These are phyloP conservation scores for Syngnathus acus DNA, from an alignment of 2,797 vertebrate genomes.

Conservation along the genomic window DNA sequence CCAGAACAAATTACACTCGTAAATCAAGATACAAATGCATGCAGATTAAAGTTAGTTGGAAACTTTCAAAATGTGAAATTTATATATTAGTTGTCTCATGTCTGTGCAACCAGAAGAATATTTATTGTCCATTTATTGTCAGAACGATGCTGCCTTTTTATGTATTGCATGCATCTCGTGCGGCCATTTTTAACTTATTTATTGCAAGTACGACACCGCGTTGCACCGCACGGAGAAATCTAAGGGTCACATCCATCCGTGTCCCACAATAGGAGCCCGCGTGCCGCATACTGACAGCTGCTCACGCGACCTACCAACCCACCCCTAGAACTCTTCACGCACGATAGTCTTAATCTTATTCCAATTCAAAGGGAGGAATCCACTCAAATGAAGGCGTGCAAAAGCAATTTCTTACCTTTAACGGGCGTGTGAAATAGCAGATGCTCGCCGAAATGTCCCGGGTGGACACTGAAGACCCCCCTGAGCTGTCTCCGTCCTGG, in stretches of 20 bases:
- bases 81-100: too few species aligned
- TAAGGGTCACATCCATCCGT: background rate
- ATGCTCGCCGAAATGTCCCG: constrained; percentile 46
- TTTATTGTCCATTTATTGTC: constrained; percentile 24
- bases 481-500: constrained; percentile 57
- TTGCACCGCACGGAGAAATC: background rate
- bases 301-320: background rate
- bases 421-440: constrained; percentile 28
- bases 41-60: background rate
- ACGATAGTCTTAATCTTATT: background rate
- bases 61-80: background rate
- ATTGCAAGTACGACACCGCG: constrained; percentile 21
- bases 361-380: background rate
- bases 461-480: constrained; percentile 52
- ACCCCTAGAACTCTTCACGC: background rate
- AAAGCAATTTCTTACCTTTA: constrained; percentile 46
- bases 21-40: background rate
- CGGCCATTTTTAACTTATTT: constrained; percentile 63
- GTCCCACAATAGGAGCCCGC: background rate
- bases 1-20: too few species aligned
- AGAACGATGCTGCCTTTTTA: constrained; percentile 13
- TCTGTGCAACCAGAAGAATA: background rate
- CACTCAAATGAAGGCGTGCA: too few species aligned
- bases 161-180: constrained; percentile 40
- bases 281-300: background rate